phyloP scores from a whole-genome alignment of 2,888 invertebrate genomes.

The Operophtera brumata region DNA sequence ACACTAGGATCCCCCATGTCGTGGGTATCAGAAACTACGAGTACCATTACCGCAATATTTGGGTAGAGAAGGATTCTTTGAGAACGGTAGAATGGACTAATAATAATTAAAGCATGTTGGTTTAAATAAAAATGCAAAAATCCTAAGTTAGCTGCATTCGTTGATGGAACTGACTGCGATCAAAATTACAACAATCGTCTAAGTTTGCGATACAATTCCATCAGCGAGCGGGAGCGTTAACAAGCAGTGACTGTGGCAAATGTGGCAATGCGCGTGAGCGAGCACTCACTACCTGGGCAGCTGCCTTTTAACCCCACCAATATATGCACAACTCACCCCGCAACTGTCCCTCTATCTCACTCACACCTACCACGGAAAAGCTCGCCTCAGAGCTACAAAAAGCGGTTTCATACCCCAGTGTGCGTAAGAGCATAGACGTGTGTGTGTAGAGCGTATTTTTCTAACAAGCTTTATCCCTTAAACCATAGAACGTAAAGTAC shows the following conservation, averaged over 20 bases:
- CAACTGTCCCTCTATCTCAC: constrained; percentile 64
- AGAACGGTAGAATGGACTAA: too few species aligned
- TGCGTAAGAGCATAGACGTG: constrained; percentile 47
- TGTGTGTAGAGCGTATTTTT: constrained; percentile 72
- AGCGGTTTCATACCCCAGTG: constrained; percentile 71
- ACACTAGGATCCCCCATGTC: too few species aligned
- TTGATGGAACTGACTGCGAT: neutral
- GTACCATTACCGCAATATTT: too few species aligned
- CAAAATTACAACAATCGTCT: constrained; percentile 42
- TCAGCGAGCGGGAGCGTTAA: constrained; percentile 70
- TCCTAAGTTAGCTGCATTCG: too few species aligned
- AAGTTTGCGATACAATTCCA: constrained; percentile 66
- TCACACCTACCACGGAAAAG: constrained; percentile 63
- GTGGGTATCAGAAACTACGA: too few species aligned
- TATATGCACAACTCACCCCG: constrained; percentile 62
- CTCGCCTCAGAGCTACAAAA: constrained; percentile 70
- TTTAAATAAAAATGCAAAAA: too few species aligned
- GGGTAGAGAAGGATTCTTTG: too few species aligned
- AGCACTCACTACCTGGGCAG: constrained; percentile 80
- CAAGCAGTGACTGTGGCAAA: constrained; percentile 73
- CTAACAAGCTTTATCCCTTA: constrained; percentile 67
- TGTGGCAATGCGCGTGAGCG: constrained; percentile 68
- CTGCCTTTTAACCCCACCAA: constrained; percentile 74
- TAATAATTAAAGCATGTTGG: too few species aligned
- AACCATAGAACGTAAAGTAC: constrained; percentile 57